Evolutionary conservation across 2,888 invertebrate genomes (phyloP), one percentile per base, ranked within the genome.

Genomic region (Spisula solida): DNA sequence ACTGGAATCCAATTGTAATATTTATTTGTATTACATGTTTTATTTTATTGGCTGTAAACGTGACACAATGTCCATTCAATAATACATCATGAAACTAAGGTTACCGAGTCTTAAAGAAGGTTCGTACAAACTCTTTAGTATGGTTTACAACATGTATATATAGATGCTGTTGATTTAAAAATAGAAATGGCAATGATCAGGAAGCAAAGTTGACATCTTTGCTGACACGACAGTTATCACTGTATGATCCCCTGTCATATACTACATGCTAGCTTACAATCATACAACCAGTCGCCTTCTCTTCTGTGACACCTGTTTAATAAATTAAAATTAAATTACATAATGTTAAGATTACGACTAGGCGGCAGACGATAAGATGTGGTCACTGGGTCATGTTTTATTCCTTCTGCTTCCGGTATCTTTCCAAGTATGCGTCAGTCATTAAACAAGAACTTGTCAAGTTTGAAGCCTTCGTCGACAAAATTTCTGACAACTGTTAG

Each of bases 161-260:
- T 12, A 51, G 51, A 51, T 51, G 51, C 51, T 51, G 16, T 16
- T 51, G 51, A 5, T 16, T 12, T 51, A 51, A 51, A 41, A 51
- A 51, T 16, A 51, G 12, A 16, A 51, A 51, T 51, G 47, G 6
- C 12, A 47, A 47, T 47, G n/a, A 66, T 66, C 20, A 5, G 60
- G 60, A 66, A 66, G 60, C 25, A 66, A 66, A 66, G 25, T 25
- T 66, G 60, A 66, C 60, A 66, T 8, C 60, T 66, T 66, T 66
- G 60, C 60, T 66, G 60, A 66, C 60, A n/a, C 60, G n/a, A n/a
- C 25, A 25, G n/a, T n/a, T 8, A 6, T 66, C 60, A n/a, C 5
- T 56, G 6, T 66, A 12, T 25, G 60, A 25, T 25, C 60, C n/a
- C 10, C 25, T 66, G n/a, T 66, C 25, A 66, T 25, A 66, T n/a